Conservation (phyloP, 2,113 vertebrate species). For the Thomomys bottae region DNA sequence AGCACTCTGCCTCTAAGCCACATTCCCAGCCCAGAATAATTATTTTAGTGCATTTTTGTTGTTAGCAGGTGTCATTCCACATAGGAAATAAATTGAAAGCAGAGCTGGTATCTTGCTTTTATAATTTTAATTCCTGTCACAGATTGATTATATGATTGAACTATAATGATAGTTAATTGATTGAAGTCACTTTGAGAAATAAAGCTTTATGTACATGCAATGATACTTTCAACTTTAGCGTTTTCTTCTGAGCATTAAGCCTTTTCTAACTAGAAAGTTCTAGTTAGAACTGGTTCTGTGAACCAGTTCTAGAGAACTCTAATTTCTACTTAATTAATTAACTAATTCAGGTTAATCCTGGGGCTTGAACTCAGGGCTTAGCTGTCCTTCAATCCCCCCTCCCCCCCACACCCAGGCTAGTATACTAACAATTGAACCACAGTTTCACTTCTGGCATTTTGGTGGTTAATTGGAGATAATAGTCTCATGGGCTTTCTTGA, state of each 20-base stretch:
- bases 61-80: not conserved
- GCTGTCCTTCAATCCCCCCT: too few species aligned
- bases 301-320: not conserved
- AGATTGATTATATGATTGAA: slow-evolving; percentile 7
- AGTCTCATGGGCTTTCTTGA: too few species aligned
- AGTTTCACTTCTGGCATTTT: too few species aligned
- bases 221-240: slow-evolving; percentile 7
- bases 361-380: too few species aligned
- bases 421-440: too few species aligned
- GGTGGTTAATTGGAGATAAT: too few species aligned
- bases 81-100: slow-evolving; percentile 24
- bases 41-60: not conserved
- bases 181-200: slow-evolving; percentile 39
- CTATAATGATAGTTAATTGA: too few species aligned
- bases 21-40: too few species aligned
- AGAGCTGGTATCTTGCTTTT: not conserved
- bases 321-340: too few species aligned
- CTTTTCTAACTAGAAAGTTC: slow-evolving; percentile 35
- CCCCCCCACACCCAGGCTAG: too few species aligned
- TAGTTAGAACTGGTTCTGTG: not conserved
- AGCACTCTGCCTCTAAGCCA: too few species aligned
- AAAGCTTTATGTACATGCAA: not conserved
- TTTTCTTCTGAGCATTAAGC: slow-evolving; percentile 30
- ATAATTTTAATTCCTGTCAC: not conserved
- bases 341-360: too few species aligned